Evolutionary conservation across 2,113 vertebrate species (phyloP).

Genomic region (Sinocyclocheilus grahami): DNA sequence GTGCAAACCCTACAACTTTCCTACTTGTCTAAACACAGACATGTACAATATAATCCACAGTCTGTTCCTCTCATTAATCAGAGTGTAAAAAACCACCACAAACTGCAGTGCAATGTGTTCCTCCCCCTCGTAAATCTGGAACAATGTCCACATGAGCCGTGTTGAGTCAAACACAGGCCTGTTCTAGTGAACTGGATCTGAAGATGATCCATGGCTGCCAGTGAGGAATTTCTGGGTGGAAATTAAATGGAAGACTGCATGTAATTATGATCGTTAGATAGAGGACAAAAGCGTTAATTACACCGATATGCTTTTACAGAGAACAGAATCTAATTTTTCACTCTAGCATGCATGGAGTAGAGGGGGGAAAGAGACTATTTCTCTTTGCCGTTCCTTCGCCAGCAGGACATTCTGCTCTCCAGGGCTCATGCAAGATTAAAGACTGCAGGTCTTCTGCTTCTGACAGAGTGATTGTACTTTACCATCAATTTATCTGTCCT

Average conservation of each 20-base stretch:
- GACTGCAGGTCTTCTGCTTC: slow-evolving; percentile 62
- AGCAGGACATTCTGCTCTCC: slow-evolving; percentile 54
- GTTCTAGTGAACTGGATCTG: slow-evolving; percentile 5
- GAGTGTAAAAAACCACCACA: slow-evolving; percentile 4
- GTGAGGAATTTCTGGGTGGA: slow-evolving; percentile 17
- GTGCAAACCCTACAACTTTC: neutral
- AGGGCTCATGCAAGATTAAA: slow-evolving; percentile 69
- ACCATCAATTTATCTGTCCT: slow-evolving; percentile 64
- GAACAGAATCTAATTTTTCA: slow-evolving; percentile 18
- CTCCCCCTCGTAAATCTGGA: slow-evolving; percentile 28
- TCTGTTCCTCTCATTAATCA: slow-evolving; percentile 39
- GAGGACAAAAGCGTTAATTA: slow-evolving; percentile 35
- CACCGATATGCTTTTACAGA: slow-evolving; percentile 21
- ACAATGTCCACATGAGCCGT: neutral
- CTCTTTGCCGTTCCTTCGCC: neutral
- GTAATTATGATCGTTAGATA: slow-evolving; percentile 6
- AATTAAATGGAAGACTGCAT: slow-evolving; percentile 28
- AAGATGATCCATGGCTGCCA: slow-evolving; percentile 14
- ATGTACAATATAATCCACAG: slow-evolving; percentile 21
- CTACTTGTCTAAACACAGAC: slow-evolving; percentile 21
- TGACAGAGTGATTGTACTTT: slow-evolving; percentile 72
- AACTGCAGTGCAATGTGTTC: neutral
- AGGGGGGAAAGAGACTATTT: slow-evolving; percentile 12
- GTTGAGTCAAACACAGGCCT: slow-evolving; percentile 9
- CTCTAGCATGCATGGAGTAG: neutral